Percentiles rank a stretch among this genome's conserved stretches.
phyloP scores from a whole-genome alignment of 2,797 vertebrate genomes.

The Mormyrus proboscirostris region DNA sequence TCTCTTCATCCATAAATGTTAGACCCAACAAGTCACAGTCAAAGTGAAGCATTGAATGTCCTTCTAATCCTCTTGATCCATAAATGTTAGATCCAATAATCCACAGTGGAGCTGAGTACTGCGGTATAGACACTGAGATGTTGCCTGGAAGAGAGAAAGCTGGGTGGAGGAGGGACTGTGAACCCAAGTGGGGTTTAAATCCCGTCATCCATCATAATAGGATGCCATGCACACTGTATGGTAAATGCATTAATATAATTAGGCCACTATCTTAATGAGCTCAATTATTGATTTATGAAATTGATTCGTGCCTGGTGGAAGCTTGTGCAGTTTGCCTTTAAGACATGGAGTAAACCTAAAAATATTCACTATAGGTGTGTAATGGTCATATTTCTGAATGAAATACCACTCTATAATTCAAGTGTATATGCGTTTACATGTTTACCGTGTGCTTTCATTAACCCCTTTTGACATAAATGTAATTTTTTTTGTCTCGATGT shows the following conservation, averaged over 20 bases:
- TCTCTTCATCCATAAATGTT: slow-evolving; percentile 10
- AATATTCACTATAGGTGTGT: not conserved
- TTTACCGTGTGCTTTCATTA: not conserved
- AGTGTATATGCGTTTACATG: not conserved
- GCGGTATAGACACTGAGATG: not conserved
- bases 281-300: not conserved
- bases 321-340: not conserved
- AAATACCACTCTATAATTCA: not conserved
- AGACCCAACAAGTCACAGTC: not conserved
- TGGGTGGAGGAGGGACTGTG: not conserved
- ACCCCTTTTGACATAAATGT: not conserved
- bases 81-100: slow-evolving; percentile 6
- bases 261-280: not conserved
- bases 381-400: not conserved
- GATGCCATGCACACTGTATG: not conserved
- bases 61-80: not conserved
- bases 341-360: not conserved
- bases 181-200: not conserved
- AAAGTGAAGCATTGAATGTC: not conserved
- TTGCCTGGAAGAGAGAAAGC: not conserved
- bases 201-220: not conserved
- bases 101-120: not conserved
- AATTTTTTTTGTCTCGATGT: not conserved
- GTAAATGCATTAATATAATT: slow-evolving; percentile 2
- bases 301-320: not conserved